Conservation (phyloP, 2,797 vertebrate genomes). For the Neosilurus hyrtlii region DNA sequence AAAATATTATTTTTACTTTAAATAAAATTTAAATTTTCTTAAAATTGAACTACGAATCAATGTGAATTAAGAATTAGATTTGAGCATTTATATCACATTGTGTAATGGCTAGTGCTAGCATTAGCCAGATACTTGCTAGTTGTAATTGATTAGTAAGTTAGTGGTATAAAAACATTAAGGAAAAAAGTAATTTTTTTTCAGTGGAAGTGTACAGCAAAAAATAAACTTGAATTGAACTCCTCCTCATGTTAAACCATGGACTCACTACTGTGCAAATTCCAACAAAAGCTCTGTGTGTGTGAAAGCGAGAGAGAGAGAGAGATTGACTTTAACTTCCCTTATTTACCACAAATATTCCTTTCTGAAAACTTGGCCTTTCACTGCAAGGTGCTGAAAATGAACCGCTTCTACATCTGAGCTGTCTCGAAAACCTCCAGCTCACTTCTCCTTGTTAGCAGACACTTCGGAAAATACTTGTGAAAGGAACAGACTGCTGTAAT, state of each 20-base stretch:
- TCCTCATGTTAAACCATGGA: neutral
- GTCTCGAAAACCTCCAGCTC: conserved; percentile 3
- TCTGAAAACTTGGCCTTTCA: neutral
- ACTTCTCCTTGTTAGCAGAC: neutral
- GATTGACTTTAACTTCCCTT: neutral
- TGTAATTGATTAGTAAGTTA: neutral
- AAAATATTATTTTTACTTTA: too few species aligned
- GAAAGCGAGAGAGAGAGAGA: neutral
- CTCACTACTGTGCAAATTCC: neutral
- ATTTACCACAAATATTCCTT: neutral
- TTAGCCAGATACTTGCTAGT: neutral
- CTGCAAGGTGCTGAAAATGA: neutral
- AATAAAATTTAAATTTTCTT: too few species aligned
- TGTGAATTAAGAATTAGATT: too few species aligned
- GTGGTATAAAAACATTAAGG: neutral
- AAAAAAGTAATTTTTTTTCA: neutral
- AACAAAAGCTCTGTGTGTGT: neutral
- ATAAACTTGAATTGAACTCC: neutral
- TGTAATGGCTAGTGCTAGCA: neutral
- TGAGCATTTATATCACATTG: too few species aligned
- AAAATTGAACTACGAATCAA: too few species aligned
- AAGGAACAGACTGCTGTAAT: conserved; percentile 35
- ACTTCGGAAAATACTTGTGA: conserved; percentile 31
- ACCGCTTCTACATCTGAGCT: neutral
- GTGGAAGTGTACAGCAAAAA: neutral